A percentile compares a stretch with the other conserved stretches of the same genome.
Evolutionary conservation across 2,888 invertebrate genomes (phyloP).

Genomic region (Globia sparganii): DNA sequence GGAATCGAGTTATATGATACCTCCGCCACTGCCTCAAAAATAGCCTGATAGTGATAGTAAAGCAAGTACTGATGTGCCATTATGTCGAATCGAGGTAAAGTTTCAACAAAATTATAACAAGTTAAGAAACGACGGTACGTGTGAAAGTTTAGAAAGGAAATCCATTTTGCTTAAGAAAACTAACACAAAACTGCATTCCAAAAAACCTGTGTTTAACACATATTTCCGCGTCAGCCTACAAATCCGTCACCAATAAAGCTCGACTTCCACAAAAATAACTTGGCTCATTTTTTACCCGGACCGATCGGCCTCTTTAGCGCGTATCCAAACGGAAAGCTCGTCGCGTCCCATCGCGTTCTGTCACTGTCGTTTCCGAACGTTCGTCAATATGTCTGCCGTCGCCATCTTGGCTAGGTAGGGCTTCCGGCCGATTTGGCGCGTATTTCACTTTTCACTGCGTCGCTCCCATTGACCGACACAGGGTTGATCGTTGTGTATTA

Average conservation of each 20-base stretch:
- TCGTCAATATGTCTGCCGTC: constrained; percentile 75
- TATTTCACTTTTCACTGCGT: constrained; percentile 72
- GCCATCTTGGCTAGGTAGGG: constrained; percentile 69
- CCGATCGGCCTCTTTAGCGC: constrained; percentile 64
- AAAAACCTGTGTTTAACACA: constrained; percentile 15
- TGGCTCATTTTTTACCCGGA: constrained; percentile 63
- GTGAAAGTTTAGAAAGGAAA: neutral
- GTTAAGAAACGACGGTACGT: neutral
- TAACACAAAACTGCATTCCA: neutral
- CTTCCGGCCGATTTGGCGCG: constrained; percentile 69
- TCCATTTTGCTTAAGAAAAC: neutral
- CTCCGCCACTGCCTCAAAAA: too few relatives aligned
- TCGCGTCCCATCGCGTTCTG: constrained; percentile 73
- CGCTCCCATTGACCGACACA: constrained; percentile 65
- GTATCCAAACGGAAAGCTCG: constrained; percentile 68
- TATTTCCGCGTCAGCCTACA: constrained; percentile 36
- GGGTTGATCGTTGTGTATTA: constrained; percentile 66
- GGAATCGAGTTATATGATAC: too few relatives aligned
- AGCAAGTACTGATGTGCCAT: neutral
- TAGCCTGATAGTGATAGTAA: neutral
- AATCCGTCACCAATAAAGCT: constrained; percentile 58
- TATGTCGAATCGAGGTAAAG: neutral
- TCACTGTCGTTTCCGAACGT: constrained; percentile 77
- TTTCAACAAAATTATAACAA: neutral
- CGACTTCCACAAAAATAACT: constrained; percentile 63